Evolutionary conservation across 1,140 invertebrate genomes (phyloP), one percentile per base, ranked within the genome.

Genomic region (Drosophila watanabei): DNA sequence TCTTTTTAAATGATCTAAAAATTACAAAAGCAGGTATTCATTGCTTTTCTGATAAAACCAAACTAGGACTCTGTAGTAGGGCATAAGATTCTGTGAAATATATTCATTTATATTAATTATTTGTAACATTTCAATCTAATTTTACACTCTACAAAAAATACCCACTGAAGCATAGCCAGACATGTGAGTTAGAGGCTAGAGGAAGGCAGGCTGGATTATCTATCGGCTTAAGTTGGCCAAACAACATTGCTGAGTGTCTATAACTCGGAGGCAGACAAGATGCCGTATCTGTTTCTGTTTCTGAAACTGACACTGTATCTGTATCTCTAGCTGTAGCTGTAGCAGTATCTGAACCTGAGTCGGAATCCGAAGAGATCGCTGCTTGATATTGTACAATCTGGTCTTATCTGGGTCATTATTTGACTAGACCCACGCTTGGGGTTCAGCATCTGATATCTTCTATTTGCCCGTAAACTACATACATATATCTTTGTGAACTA

Each of bases 401-500:
- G 58, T 62, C 78, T 89, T 88, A 88, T 88, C 85, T 88, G 75
- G 75, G 75, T 78, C 75, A 78, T 78, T 78, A 78, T 78, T 78
- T 78, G 75, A 69, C 48, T 69, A 73, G 73, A 35, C 75, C 37
- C 51, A 68, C 33, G 63, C 64, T 45, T 69, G n/a, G 24, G 75
- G 64, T 54, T 54, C 62, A 56, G 75, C 64, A 24, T 70, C 54
- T 73, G 45, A 56, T 62, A 69, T 77, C 37, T 48, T 14, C 33
- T 62, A 32, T 68, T 60, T 66, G 39, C 20, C 20, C 9, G 1
- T 11, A 24, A 10, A 24, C 33, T 35, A 56, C 24, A 28, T 46
- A 11, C 0, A 13, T 20, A 35, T 54, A 20, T 37, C 20, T 59
- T 13, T 30, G 16, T 45, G 48, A 66, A 24, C 18, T 65, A 16